These are phyloP conservation scores for Hypomecis atomaria DNA, from an alignment of 2,888 invertebrate genomes.

Conservation along the genomic window DNA sequence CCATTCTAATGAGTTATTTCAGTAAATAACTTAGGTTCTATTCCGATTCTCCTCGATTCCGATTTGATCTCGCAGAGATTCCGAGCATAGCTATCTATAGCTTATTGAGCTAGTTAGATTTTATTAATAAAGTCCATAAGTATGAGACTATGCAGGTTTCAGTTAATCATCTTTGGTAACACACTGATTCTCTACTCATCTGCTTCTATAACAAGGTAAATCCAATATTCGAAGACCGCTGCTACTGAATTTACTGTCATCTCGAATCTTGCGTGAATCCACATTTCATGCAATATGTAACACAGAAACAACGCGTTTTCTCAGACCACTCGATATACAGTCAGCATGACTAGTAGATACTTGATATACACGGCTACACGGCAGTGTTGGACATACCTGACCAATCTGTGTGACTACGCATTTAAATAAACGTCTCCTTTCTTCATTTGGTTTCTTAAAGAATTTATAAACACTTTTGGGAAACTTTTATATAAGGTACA, in stretches of 20 bases:
- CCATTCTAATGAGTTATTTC: too few species aligned
- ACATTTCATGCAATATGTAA: slow-evolving; percentile 37
- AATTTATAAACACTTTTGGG: too few species aligned
- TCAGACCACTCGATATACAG: slow-evolving; percentile 45
- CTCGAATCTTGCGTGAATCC: slow-evolving; percentile 26
- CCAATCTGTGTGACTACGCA: neutral
- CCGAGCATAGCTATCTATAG: too few species aligned
- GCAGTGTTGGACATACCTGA: slow-evolving; percentile 8
- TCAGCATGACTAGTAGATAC: slow-evolving; percentile 39
- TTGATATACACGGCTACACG: slow-evolving; percentile 47
- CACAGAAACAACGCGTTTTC: slow-evolving; percentile 39
- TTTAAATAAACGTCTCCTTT: neutral
- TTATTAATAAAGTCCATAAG: too few species aligned
- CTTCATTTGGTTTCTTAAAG: too few species aligned
- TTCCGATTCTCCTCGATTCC: too few species aligned
- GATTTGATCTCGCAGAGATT: too few species aligned
- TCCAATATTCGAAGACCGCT: slow-evolving; percentile 15
- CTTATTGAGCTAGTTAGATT: too few species aligned
- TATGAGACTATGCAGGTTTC: too few species aligned
- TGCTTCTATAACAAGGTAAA: neutral
- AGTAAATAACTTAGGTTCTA: too few species aligned
- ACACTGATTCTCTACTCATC: neutral
- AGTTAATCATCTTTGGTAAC: too few species aligned
- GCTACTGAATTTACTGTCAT: slow-evolving; percentile 25
- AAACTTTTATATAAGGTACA: too few species aligned